Conservation (phyloP, 2,888 invertebrate genomes). For the Noctua fimbriata region DNA sequence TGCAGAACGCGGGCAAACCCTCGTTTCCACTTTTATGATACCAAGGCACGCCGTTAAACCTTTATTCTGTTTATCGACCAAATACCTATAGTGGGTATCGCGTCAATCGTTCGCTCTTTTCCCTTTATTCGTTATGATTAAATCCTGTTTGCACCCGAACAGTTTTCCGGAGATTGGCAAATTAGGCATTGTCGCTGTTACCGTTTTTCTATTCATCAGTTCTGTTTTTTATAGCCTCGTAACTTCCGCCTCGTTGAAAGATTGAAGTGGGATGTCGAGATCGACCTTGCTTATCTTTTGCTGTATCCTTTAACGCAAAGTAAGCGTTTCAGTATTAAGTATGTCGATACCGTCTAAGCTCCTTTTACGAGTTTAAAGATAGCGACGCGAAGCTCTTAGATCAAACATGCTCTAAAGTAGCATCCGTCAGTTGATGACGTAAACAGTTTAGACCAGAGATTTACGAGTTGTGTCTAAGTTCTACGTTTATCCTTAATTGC, state of each 20-base stretch:
- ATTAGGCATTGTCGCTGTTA: constrained; percentile 14
- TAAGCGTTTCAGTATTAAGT: constrained; percentile 33
- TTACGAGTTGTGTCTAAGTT: constrained; percentile 2
- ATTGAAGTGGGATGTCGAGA: constrained; percentile 27
- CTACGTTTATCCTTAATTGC: constrained; percentile 2
- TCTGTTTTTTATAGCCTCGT: constrained; percentile 22
- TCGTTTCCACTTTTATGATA: constrained; percentile 79
- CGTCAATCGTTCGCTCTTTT: constrained; percentile 48
- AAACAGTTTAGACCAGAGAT: constrained; percentile 8
- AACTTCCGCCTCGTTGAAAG: constrained; percentile 24
- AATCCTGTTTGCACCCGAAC: constrained; percentile 40
- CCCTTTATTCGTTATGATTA: constrained; percentile 37
- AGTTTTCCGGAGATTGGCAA: constrained; percentile 24
- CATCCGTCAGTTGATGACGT: constrained; percentile 28
- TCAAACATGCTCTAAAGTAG: constrained; percentile 29
- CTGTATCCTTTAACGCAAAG: constrained; percentile 25
- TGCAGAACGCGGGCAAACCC: constrained; percentile 73
- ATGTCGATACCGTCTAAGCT: constrained; percentile 26
- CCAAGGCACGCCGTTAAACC: constrained; percentile 78
- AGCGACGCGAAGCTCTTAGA: constrained; percentile 5
- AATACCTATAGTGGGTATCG: constrained; percentile 63
- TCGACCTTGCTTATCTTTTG: constrained; percentile 39
- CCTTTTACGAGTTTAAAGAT: constrained; percentile 40
- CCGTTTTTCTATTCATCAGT: constrained; percentile 12
- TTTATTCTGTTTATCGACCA: constrained; percentile 78